Percentiles rank a stretch among this genome's conserved stretches.
phyloP scores from a whole-genome alignment of 2,888 invertebrate species.

The Cylloceria caligata region DNA sequence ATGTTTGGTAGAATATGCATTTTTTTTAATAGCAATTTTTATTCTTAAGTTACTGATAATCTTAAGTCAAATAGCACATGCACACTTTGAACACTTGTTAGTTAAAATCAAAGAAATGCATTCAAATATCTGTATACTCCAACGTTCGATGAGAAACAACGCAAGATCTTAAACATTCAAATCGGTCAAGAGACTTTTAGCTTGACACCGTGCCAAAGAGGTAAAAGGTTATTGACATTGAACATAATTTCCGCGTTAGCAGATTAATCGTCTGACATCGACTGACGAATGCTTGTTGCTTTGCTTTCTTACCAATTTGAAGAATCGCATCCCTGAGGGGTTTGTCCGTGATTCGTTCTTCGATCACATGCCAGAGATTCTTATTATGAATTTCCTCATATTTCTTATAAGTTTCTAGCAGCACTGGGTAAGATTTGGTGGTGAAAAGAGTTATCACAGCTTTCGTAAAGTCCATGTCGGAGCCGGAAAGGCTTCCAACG shows the following conservation, averaged over 20 bases:
- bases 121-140: neutral
- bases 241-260: neutral
- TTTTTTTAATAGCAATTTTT: too few relatives aligned
- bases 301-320: constrained; percentile 87
- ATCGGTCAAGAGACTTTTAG: neutral
- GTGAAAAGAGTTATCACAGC: constrained; percentile 94
- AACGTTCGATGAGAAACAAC: neutral
- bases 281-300: neutral
- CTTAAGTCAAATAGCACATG: too few relatives aligned
- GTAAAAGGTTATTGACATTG: neutral
- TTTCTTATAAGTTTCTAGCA: constrained; percentile 88
- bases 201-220: too few relatives aligned
- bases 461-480: constrained; percentile 91
- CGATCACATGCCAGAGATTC: constrained; percentile 92
- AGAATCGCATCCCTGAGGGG: constrained; percentile 90
- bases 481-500: constrained; percentile 91
- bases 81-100: too few relatives aligned
- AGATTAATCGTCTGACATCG: neutral
- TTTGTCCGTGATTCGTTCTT: constrained; percentile 94
- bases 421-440: constrained; percentile 90
- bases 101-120: too few relatives aligned
- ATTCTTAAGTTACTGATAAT: too few relatives aligned
- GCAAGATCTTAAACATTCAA: neutral
- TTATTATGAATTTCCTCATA: constrained; percentile 91
- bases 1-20: too few relatives aligned